Percentiles rank a stretch among this genome's conserved stretches.
These are phyloP conservation scores for Proteles cristata DNA, from an alignment of 2,113 vertebrate genomes.

Conservation along the genomic window DNA sequence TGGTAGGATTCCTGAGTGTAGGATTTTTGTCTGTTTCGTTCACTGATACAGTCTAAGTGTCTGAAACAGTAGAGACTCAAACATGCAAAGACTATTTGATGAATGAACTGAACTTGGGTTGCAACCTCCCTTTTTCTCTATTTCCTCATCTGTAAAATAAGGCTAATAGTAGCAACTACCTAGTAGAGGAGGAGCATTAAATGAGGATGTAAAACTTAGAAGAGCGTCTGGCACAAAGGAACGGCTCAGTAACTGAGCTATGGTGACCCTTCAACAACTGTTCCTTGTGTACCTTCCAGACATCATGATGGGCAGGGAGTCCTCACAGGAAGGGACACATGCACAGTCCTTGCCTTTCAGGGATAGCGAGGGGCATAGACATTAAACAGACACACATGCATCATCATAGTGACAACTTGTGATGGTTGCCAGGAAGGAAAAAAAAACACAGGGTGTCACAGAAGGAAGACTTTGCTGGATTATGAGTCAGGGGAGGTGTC, in stretches of 20 bases:
- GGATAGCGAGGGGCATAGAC: rapidly evolving
- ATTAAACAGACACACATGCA: neutral
- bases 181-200: neutral
- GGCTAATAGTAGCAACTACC: neutral
- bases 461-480: neutral
- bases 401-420: neutral
- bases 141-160: neutral
- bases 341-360: neutral
- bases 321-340: neutral
- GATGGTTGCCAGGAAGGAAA: neutral
- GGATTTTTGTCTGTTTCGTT: neutral
- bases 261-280: neutral
- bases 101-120: neutral
- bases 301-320: rapidly evolving
- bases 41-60: neutral
- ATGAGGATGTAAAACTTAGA: neutral
- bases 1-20: neutral
- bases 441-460: neutral
- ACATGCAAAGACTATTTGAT: neutral
- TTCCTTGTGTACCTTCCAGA: neutral
- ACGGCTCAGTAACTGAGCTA: neutral
- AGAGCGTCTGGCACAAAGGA: neutral
- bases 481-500: neutral
- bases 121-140: neutral
- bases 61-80: neutral